Evolutionary conservation across 2,113 vertebrate genomes (phyloP).

Genomic region (Thalassoma bifasciatum): DNA sequence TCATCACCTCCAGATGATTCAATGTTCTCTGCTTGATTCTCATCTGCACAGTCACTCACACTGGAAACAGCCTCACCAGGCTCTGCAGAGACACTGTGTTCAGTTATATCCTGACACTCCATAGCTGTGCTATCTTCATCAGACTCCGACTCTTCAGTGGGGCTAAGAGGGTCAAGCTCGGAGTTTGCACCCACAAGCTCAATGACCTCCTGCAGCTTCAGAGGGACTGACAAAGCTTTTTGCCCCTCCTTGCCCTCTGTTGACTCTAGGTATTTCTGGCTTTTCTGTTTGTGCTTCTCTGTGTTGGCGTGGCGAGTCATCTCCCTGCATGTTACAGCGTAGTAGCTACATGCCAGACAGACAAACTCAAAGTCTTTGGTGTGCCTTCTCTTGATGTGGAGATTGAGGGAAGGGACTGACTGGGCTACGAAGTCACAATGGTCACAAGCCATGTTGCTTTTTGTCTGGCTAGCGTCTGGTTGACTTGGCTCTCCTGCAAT

Average conservation of each 20-base stretch:
- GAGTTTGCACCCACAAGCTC: constrained; percentile 28
- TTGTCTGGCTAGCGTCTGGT: constrained; percentile 69
- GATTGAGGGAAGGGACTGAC: constrained; percentile 88
- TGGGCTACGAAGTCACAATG: constrained; percentile 91
- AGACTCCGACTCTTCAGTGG: constrained; percentile 35
- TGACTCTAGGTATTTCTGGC: constrained; percentile 81
- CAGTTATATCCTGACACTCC: constrained; percentile 20
- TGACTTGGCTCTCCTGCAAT: constrained; percentile 45
- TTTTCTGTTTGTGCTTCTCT: constrained; percentile 93
- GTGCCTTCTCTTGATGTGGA: constrained; percentile 94
- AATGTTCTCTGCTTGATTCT: constrained; percentile 31
- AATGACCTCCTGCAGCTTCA: constrained; percentile 16
- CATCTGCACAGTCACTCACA: constrained; percentile 12
- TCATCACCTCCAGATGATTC: constrained; percentile 12
- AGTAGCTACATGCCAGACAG: constrained; percentile 95
- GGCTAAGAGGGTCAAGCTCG: constrained; percentile 17
- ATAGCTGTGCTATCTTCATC: constrained; percentile 15
- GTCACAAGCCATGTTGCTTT: constrained; percentile 79
- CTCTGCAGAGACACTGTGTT: background rate
- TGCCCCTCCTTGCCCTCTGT: constrained; percentile 34
- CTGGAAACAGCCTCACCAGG: constrained; percentile 16
- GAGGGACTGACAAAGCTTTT: background rate
- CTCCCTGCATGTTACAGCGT: constrained; percentile 91
- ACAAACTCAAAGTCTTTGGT: constrained; percentile 94
- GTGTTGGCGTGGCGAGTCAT: constrained; percentile 93